These are phyloP conservation scores for Centropyge bicolor DNA, from an alignment of 2,797 vertebrate genomes.

Conservation along the genomic window DNA sequence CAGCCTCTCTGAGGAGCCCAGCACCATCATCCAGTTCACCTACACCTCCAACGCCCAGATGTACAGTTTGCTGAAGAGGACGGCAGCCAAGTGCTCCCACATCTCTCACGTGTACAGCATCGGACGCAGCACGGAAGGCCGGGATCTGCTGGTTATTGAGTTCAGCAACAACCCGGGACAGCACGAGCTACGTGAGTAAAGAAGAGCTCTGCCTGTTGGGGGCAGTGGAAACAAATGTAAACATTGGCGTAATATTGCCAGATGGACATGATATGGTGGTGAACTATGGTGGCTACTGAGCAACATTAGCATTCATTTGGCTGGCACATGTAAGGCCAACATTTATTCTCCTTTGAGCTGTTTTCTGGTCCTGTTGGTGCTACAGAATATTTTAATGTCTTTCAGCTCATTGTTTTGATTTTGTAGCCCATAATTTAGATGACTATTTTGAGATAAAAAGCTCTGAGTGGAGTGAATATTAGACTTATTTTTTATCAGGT, in stretches of 20 bases:
- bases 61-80: conserved; percentile 91
- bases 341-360: neutral
- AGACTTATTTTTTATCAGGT: neutral
- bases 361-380: neutral
- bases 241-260: neutral
- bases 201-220: neutral
- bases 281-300: neutral
- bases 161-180: conserved; percentile 93
- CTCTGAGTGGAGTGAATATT: neutral
- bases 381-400: neutral
- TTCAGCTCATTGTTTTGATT: neutral
- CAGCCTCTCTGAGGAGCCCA: conserved; percentile 82
- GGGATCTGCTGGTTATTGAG: conserved; percentile 94
- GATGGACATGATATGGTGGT: neutral
- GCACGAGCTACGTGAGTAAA: conserved; percentile 92
- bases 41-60: conserved; percentile 93
- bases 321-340: neutral
- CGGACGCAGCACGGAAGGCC: conserved; percentile 93
- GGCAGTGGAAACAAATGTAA: neutral
- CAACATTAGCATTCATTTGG: neutral
- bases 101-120: conserved; percentile 95
- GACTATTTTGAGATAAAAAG: neutral
- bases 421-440: neutral
- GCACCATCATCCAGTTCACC: conserved; percentile 91
- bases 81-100: conserved; percentile 90